These are phyloP conservation scores for Naja naja DNA, from an alignment of 2,113 vertebrate genomes.

Conservation along the genomic window DNA sequence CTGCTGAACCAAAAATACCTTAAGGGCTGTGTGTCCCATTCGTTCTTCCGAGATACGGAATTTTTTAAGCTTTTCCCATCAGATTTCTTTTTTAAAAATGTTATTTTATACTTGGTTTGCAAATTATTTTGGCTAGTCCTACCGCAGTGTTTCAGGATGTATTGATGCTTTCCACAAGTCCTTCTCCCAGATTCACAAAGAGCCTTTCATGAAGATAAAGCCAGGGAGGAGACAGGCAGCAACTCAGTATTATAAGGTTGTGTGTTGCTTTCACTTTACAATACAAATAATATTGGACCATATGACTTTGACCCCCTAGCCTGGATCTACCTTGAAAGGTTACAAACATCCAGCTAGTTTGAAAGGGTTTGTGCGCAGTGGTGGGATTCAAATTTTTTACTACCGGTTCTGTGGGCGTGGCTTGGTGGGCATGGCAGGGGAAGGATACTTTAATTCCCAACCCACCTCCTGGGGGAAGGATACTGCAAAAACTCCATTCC, in stretches of 20 bases:
- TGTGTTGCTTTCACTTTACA: background rate
- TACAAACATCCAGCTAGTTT: background rate
- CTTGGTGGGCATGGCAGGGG: too few species aligned
- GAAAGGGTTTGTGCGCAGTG: background rate
- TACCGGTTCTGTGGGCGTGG: too few species aligned
- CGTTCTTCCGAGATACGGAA: background rate
- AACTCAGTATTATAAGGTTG: background rate
- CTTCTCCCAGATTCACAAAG: background rate
- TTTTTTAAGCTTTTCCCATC: background rate
- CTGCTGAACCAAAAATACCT: background rate
- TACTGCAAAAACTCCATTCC: too few species aligned
- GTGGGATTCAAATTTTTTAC: too few species aligned
- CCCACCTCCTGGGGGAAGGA: too few species aligned
- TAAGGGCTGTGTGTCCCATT: conserved; percentile 4
- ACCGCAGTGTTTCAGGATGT: background rate
- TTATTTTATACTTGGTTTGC: background rate
- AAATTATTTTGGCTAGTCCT: background rate
- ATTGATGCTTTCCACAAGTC: background rate
- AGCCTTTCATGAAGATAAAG: background rate
- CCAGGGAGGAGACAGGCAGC: rapidly evolving
- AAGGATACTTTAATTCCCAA: too few species aligned
- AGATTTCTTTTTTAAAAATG: background rate
- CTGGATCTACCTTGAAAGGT: background rate
- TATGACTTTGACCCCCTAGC: background rate
- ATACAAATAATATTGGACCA: background rate